These are phyloP conservation scores for Leucophenga maculata DNA, from an alignment of 2,888 invertebrate genomes.

Conservation along the genomic window DNA sequence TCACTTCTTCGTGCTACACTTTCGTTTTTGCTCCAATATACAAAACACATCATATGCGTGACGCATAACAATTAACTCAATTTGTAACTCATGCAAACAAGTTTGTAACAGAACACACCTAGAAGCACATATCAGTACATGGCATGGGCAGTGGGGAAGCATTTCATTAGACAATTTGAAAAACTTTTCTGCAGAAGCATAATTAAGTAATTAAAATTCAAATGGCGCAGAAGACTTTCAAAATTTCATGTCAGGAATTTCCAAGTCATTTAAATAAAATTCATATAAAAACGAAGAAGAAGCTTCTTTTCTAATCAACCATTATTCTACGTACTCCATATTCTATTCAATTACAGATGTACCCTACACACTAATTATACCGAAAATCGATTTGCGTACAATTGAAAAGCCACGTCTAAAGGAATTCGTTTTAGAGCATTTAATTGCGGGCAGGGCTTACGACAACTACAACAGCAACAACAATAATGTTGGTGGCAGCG, in stretches of 20 bases:
- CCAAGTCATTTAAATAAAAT: conserved; percentile 2
- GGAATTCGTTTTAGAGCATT: conserved; percentile 76
- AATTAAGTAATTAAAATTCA: conserved; percentile 23
- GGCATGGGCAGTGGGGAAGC: too few species aligned
- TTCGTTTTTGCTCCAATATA: neutral
- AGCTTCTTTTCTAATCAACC: neutral
- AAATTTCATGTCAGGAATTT: neutral
- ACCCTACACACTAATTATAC: conserved; percentile 77
- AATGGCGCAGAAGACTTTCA: conserved; percentile 13
- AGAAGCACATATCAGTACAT: neutral
- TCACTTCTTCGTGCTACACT: neutral
- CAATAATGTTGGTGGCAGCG: conserved; percentile 50
- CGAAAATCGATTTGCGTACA: conserved; percentile 73
- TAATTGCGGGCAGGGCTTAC: conserved; percentile 75
- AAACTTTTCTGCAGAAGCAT: neutral
- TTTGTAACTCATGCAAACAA: neutral
- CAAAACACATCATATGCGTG: conserved; percentile 11
- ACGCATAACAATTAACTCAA: conserved; percentile 7
- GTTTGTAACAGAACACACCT: conserved; percentile 16
- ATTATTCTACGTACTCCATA: conserved; percentile 21
- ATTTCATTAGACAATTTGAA: neutral
- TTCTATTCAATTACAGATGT: conserved; percentile 73
- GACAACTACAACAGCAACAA: conserved; percentile 66
- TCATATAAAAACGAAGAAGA: conserved; percentile 39
- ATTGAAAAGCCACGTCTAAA: conserved; percentile 74